These are phyloP conservation scores for Megalopta genalis DNA, from an alignment of 1,140 invertebrate genomes.

Conservation along the genomic window DNA sequence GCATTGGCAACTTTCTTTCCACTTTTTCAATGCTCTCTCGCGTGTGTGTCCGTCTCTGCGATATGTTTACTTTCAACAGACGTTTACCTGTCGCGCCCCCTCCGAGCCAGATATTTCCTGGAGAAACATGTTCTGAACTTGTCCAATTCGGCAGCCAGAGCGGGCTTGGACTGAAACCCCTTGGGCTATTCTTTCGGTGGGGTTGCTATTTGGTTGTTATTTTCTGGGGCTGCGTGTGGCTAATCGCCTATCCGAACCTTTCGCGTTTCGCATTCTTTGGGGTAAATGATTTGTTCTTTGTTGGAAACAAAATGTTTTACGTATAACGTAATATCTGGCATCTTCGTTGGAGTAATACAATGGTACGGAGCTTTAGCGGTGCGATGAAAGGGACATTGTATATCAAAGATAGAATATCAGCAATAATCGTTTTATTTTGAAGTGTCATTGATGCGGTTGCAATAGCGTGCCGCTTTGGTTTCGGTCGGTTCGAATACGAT, in stretches of 20 bases:
- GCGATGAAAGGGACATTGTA: no score
- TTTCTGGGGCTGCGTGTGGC: neutral
- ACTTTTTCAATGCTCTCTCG: constrained; percentile 57
- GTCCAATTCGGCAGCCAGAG: neutral
- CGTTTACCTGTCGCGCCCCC: constrained; percentile 22
- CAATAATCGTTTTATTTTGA: no score
- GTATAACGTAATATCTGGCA: no score
- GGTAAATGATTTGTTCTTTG: neutral
- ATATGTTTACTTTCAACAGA: constrained; percentile 61
- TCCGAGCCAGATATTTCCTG: constrained; percentile 10
- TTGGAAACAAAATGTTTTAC: neutral
- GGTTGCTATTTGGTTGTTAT: no score
- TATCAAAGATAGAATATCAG: no score
- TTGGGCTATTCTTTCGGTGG: neutral
- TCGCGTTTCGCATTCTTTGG: neutral
- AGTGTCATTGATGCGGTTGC: no score
- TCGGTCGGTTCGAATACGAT: no score
- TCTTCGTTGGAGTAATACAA: neutral
- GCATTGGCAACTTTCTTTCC: constrained; percentile 65
- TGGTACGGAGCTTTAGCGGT: neutral
- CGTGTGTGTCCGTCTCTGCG: constrained; percentile 21
- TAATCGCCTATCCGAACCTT: neutral
- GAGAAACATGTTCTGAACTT: neutral
- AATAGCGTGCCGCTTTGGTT: no score
- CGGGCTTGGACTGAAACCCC: neutral